Evolutionary conservation across 2,113 vertebrate species (phyloP).

Genomic region (Pollimyrus isidori): DNA sequence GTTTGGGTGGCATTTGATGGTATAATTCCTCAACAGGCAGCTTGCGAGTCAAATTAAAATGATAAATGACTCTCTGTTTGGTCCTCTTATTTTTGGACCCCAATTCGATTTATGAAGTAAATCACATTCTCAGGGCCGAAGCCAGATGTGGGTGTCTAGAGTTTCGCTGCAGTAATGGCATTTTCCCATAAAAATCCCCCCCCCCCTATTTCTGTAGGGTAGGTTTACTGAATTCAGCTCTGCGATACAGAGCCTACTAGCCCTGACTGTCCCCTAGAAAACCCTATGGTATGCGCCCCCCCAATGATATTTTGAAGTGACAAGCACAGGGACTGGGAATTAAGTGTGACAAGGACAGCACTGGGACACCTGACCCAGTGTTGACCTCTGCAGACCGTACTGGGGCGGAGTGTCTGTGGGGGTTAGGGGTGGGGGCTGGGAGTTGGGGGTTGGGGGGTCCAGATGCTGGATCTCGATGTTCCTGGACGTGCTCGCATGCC

Average conservation of each 20-base stretch:
- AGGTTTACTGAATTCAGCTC: neutral
- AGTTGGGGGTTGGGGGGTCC: neutral
- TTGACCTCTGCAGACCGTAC: constrained; percentile 3
- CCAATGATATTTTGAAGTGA: constrained; percentile 1
- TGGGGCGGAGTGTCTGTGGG: neutral
- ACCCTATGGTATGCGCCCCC: neutral
- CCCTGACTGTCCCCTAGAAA: neutral
- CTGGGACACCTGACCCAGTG: constrained; percentile 1
- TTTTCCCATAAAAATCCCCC: neutral
- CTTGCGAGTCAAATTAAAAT: constrained; percentile 13
- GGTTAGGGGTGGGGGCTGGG: neutral
- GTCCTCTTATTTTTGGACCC: neutral
- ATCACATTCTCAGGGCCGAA: constrained; percentile 4
- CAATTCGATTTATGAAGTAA: constrained; percentile 17
- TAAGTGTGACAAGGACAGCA: constrained; percentile 4
- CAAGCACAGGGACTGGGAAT: neutral
- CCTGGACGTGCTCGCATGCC: neutral
- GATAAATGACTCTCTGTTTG: constrained; percentile 6
- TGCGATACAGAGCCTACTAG: neutral
- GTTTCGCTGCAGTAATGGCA: neutral
- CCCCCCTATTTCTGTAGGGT: neutral
- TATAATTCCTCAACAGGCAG: neutral
- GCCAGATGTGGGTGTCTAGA: constrained; percentile 3
- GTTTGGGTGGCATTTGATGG: neutral
- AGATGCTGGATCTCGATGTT: neutral